These are phyloP conservation scores for Lemur catta DNA, from an alignment of 2,797 vertebrate genomes.

Conservation along the genomic window DNA sequence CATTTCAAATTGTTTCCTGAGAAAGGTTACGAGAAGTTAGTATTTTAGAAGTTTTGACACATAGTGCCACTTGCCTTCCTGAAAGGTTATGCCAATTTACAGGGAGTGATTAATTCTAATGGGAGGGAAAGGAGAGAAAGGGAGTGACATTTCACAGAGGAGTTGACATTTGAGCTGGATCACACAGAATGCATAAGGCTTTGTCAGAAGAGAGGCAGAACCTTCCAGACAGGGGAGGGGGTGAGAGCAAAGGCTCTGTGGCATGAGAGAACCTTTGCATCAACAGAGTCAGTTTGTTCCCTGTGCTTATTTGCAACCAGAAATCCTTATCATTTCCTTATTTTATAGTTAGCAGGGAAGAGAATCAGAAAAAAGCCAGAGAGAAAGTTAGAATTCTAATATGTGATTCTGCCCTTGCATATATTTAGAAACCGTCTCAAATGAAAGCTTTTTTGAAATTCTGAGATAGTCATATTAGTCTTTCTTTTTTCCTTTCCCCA, in stretches of 20 bases:
- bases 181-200: neutral
- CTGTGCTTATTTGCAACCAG: neutral
- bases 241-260: too few species aligned
- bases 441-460: slow-evolving; percentile 17
- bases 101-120: neutral
- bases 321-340: neutral
- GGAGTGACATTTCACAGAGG: neutral
- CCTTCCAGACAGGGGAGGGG: neutral
- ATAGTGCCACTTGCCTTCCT: neutral
- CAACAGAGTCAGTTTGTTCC: too few species aligned
- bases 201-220: neutral
- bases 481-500: neutral
- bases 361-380: neutral
- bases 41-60: neutral
- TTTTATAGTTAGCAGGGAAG: neutral
- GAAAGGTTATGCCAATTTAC: slow-evolving; percentile 24
- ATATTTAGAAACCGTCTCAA: slow-evolving; percentile 12
- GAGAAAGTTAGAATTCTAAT: neutral
- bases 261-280: neutral
- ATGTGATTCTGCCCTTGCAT: neutral
- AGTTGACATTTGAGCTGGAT: slow-evolving; percentile 21
- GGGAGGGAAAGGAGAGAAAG: neutral
- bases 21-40: neutral
- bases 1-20: neutral
- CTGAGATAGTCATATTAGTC: neutral